phyloP scores from a whole-genome alignment of 2,797 vertebrate genomes.

The Peromyscus attwateri region DNA sequence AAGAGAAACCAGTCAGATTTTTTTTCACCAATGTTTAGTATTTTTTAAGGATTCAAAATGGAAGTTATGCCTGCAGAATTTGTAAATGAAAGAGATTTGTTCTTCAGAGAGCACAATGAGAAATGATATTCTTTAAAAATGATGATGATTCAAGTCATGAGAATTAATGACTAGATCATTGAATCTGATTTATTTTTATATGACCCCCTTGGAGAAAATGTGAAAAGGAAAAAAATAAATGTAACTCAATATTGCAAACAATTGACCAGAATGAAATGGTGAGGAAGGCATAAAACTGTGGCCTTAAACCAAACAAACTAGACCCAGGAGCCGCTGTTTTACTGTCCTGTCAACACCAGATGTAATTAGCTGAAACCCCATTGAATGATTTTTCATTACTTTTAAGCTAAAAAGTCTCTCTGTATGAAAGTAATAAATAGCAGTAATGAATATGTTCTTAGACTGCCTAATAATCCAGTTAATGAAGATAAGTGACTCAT shows the following conservation, averaged over 20 bases:
- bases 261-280: constrained; percentile 31
- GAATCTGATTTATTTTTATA: constrained; percentile 48
- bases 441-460: constrained; percentile 5
- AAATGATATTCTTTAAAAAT: constrained; percentile 54
- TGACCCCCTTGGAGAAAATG: background rate
- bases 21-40: constrained; percentile 30
- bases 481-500: constrained; percentile 44
- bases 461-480: constrained; percentile 61
- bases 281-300: background rate
- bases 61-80: background rate
- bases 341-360: background rate
- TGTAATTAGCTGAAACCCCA: background rate
- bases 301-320: constrained; percentile 4
- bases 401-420: constrained; percentile 38
- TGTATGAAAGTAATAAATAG: constrained; percentile 47
- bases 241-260: background rate
- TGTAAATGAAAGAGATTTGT: constrained; percentile 48
- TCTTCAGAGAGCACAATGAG: constrained; percentile 34
- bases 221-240: constrained; percentile 43
- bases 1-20: background rate
- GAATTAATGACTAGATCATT: constrained; percentile 43
- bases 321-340: background rate
- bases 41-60: constrained; percentile 56
- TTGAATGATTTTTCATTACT: constrained; percentile 51
- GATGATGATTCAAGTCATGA: constrained; percentile 50